Percentiles rank a stretch among this genome's conserved stretches.
Conservation (phyloP, 2,797 vertebrate species). For the Hypotaenidia philippensis region DNA sequence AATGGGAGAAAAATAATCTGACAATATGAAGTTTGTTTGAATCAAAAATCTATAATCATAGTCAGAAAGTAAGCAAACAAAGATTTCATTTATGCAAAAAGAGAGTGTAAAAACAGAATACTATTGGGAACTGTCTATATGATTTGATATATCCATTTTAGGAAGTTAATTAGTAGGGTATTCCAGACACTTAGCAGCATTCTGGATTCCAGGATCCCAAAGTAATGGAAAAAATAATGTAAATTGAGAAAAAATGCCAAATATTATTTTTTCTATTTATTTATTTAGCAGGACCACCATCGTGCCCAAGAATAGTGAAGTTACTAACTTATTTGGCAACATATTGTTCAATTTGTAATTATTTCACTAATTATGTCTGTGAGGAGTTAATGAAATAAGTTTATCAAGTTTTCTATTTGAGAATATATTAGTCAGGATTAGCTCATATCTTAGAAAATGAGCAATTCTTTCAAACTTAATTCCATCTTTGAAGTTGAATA, state of each 20-base stretch:
- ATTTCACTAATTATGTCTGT: background rate
- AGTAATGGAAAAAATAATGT: background rate
- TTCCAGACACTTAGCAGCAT: background rate
- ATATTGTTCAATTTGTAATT: background rate
- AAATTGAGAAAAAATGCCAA: background rate
- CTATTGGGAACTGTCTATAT: background rate
- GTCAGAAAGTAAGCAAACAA: background rate
- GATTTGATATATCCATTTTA: background rate
- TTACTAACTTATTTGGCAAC: background rate
- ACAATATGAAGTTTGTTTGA: background rate
- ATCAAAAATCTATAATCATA: background rate
- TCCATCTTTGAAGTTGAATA: background rate
- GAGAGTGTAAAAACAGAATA: background rate
- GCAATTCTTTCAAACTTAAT: background rate
- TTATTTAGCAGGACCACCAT: background rate
- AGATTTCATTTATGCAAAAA: background rate
- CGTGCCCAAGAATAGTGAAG: background rate
- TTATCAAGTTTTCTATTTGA: background rate
- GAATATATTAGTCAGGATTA: background rate
- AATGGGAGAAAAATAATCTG: background rate
- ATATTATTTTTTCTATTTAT: background rate
- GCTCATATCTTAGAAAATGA: background rate
- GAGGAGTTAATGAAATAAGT: background rate
- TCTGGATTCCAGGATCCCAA: background rate
- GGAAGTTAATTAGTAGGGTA: background rate